Evolutionary conservation across 2,888 invertebrate species (phyloP), one percentile per base, ranked within the genome.

Genomic region (Diarsia brunnea): DNA sequence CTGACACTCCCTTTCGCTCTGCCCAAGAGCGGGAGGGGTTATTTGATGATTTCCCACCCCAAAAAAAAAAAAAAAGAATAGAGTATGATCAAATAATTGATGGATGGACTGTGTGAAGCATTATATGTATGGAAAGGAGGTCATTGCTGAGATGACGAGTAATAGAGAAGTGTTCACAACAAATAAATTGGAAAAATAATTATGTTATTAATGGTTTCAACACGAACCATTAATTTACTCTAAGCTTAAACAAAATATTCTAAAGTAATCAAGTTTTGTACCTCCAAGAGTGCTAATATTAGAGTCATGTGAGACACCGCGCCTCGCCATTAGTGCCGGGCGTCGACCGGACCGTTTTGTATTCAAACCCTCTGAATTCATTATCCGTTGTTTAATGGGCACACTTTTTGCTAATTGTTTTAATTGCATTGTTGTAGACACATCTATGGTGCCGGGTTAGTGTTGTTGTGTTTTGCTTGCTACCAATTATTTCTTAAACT

Each of bases 281-380:
- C 61, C 8, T 61, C n/a, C 19, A 16, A 64, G 55, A 68, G 24
- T 31, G 14, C 47, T 67, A 75, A 84, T 81, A 88, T 87, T 80
- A 85, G 78, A 78, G 70, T 70, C 79, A 81, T 79, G 49, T 75
- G 66, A 81, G 78, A 69, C 58, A 74, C 68, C 43, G 65, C 51
- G 61, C 38, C 64, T 47, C 47, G n/a, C 69, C 75, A 84, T 85
- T 86, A 86, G 75, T 68, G 60, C 63, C 31, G 61, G 38, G 24
- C 60, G 60, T 43, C 47, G 64, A 68, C 74, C 60, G 31, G 27
- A 65, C 27, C 60, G 70, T 58, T 78, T 63, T 79, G 78, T 83
- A 81, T 80, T 80, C 69, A 72, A 70, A 72, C 74, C 75, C 47
- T 61, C 68, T 74, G 81, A 82, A 86, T 84, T 87, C 83, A 86